These are phyloP conservation scores for Neoscelio sp. DNA, from an alignment of 2,888 invertebrate genomes.

Conservation along the genomic window DNA sequence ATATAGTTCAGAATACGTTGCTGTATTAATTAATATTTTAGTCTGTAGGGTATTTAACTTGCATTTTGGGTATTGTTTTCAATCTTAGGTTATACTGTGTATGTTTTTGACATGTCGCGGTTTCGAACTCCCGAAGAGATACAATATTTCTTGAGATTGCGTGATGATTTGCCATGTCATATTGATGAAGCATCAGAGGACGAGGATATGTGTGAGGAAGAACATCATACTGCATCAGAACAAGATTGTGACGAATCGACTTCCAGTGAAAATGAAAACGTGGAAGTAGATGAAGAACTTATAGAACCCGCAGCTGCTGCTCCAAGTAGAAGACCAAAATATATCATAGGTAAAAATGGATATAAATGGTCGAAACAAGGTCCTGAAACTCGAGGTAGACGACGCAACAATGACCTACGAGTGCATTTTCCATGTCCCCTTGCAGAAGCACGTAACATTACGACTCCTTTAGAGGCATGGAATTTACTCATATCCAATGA, in stretches of 20 bases:
- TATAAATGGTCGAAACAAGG: conserved; percentile 28
- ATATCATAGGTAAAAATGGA: conserved; percentile 22
- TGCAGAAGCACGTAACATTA: conserved; percentile 5
- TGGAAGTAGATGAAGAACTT: conserved; percentile 18
- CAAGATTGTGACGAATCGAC: conserved; percentile 15
- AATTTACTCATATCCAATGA: conserved; percentile 27
- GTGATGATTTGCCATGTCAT: conserved; percentile 27
- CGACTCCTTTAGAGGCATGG: conserved; percentile 24
- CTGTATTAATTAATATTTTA: conserved; percentile 13
- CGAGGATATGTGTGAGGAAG: conserved; percentile 26
- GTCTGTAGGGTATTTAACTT: conserved; percentile 1
- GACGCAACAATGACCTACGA: conserved; percentile 7
- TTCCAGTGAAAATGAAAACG: conserved; percentile 21
- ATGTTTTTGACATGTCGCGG: background rate
- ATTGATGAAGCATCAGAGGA: conserved; percentile 34
- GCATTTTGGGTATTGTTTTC: conserved; percentile 3
- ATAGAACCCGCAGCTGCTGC: conserved; percentile 6
- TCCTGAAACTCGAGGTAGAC: conserved; percentile 37
- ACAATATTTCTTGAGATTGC: conserved; percentile 18
- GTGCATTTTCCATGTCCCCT: conserved; percentile 22
- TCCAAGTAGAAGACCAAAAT: conserved; percentile 44
- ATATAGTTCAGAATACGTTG: conserved; percentile 12
- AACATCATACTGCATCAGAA: conserved; percentile 20
- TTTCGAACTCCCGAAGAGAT: conserved; percentile 2
- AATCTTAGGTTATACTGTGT: conserved; percentile 21